Base-by-base conservation (phyloP, 2,113 vertebrate species). In the Nibea coibor region DNA sequence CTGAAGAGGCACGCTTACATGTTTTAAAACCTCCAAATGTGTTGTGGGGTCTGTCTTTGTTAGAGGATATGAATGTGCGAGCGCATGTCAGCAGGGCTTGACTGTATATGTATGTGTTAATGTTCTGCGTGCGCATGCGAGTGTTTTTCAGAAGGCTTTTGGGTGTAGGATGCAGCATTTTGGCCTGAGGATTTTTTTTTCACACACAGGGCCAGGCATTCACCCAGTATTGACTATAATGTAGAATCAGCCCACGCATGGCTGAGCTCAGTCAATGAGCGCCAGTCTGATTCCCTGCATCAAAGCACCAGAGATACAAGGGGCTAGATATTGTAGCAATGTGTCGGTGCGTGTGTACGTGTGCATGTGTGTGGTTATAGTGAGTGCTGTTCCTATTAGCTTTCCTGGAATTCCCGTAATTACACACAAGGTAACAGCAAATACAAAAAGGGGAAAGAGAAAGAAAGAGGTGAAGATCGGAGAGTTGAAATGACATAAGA, bases 261-360 rank as follows among this genome's bases (percentile, higher is more conserved):
- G 85, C 77, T 77, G 85, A 82, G 80, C 81, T 78, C 88, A 73
- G 89, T 92, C 90, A 90, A 87, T 90, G 89, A 89, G 83, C 45
- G 48, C 70, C 78, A 72, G 86, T 78, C 86, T 87, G 86, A 86
- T 69, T 82, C 77, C 51, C 80, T 86, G 83, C 83, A 59, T 70
- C 67, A 87, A 48, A 82, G 80, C 72, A 61, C 24, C 64, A 72
- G 4, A 80, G 75, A 83, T 63, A 51, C 65, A 57, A 66, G 80
- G 19, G 72, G 28, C 82, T 56, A 61, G 31, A 70, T 79, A 62
- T 45, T 81, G 56, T 61, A 22, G 53, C 47, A 62, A 3, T 51
- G 39, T 31, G 20, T 10, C 24, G n/a, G 28, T 16, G 57, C 57
- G 61, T 57, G 35, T 51, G 54, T 53, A 62, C 39, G 77, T 58